These are phyloP conservation scores for Ctenochaetus hawaiiensis DNA, from an alignment of 2,797 vertebrate species.

Conservation along the genomic window DNA sequence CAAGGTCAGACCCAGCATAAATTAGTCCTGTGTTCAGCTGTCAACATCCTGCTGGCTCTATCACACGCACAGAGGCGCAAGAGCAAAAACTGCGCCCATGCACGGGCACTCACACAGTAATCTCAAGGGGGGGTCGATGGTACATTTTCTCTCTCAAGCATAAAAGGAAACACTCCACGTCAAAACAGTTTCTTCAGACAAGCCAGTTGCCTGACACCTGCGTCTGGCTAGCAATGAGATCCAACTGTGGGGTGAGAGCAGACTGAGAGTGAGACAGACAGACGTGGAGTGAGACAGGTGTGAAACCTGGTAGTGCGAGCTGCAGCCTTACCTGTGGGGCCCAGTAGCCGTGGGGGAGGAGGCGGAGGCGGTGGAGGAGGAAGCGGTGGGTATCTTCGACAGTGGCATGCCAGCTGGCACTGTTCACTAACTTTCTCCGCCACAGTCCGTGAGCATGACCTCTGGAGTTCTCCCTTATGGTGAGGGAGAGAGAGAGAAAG, in stretches of 20 bases:
- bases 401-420: slow-evolving; percentile 93
- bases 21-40: slow-evolving; percentile 81
- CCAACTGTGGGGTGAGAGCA: slow-evolving; percentile 39
- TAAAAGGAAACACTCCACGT: slow-evolving; percentile 50
- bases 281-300: slow-evolving; percentile 51
- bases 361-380: slow-evolving; percentile 95
- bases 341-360: slow-evolving; percentile 85
- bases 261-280: slow-evolving; percentile 48
- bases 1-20: slow-evolving; percentile 80
- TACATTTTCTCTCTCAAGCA: slow-evolving; percentile 41
- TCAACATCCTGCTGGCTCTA: slow-evolving; percentile 78
- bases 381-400: slow-evolving; percentile 92
- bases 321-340: slow-evolving; percentile 79
- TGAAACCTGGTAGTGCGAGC: slow-evolving; percentile 37
- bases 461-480: slow-evolving; percentile 93
- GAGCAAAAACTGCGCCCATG: slow-evolving; percentile 52
- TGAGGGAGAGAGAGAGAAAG: slow-evolving; percentile 69
- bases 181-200: slow-evolving; percentile 50
- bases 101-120: slow-evolving; percentile 38
- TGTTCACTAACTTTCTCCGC: slow-evolving; percentile 89
- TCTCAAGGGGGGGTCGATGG: slow-evolving; percentile 46
- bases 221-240: slow-evolving; percentile 34
- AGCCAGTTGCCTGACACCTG: slow-evolving; percentile 51
- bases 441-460: slow-evolving; percentile 92
- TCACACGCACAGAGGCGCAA: slow-evolving; percentile 51